These are phyloP conservation scores for Antheraea mylitta DNA, from an alignment of 1,140 invertebrate genomes.

Conservation along the genomic window DNA sequence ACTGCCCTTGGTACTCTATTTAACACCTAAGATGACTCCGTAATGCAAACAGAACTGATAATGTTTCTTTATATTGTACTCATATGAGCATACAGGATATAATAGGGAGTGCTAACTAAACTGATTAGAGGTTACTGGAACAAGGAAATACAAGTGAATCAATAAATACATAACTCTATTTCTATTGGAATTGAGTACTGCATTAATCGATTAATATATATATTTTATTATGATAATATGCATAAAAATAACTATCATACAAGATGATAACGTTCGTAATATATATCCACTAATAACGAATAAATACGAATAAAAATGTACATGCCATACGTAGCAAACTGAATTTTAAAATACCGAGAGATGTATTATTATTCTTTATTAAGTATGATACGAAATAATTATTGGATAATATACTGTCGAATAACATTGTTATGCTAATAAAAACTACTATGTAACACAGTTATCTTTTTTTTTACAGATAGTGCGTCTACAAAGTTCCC, in stretches of 20 bases:
- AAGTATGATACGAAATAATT: not conserved
- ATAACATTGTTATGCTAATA: not conserved
- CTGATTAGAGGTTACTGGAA: slow-evolving; percentile 39
- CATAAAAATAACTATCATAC: too few relatives aligned
- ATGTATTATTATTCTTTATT: not conserved
- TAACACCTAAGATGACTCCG: slow-evolving; percentile 57
- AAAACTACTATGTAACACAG: slow-evolving; percentile 6
- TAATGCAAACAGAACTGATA: slow-evolving; percentile 57
- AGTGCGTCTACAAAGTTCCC: slow-evolving; percentile 21
- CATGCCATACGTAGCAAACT: too few relatives aligned
- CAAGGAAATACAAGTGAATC: slow-evolving; percentile 23
- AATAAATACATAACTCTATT: not conserved
- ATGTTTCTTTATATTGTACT: slow-evolving; percentile 69
- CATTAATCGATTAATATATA: too few relatives aligned
- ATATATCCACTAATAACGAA: too few relatives aligned
- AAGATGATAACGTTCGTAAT: too few relatives aligned
- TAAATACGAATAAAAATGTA: too few relatives aligned
- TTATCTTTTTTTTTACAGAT: slow-evolving; percentile 42
- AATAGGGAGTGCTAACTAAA: slow-evolving; percentile 48
- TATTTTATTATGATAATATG: too few relatives aligned
- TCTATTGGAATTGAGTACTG: not conserved
- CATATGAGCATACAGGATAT: slow-evolving; percentile 47
- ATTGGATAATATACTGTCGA: not conserved
- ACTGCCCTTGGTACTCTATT: slow-evolving; percentile 59
- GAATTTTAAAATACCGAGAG: too few relatives aligned